phyloP scores from a whole-genome alignment of 2,888 invertebrate genomes.

The Dyspetes luteomarginatus region DNA sequence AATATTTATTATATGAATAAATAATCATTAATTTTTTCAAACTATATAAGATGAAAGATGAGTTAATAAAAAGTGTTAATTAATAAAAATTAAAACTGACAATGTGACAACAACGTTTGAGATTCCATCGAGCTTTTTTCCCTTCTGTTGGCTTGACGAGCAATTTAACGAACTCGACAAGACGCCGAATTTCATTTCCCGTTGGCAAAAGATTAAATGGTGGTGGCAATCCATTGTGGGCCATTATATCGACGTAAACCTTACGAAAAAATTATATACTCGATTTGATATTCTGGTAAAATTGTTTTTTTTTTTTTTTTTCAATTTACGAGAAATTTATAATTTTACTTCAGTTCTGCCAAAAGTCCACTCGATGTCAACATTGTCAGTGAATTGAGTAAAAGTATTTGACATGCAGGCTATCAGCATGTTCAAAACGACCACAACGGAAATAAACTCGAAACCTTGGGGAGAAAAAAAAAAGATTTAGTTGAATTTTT shows the following conservation, averaged over 20 bases:
- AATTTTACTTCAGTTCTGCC: conserved; percentile 86
- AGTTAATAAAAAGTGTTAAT: not conserved
- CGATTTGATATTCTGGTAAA: not conserved
- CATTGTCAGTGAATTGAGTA: conserved; percentile 88
- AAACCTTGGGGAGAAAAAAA: conserved; percentile 81
- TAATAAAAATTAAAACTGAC: conserved; percentile 68
- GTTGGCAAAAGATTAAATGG: conserved; percentile 90
- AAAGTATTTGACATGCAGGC: conserved; percentile 92
- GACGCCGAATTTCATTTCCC: conserved; percentile 83
- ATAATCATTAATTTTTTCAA: not conserved
- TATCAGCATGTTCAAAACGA: conserved; percentile 91
- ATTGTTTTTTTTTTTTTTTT: not conserved
- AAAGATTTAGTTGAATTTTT: not conserved
- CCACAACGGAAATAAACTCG: conserved; percentile 89
- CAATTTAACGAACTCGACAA: conserved; percentile 84
- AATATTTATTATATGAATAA: not conserved
- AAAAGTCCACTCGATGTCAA: conserved; percentile 91
- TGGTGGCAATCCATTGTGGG: conserved; percentile 88
- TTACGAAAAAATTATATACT: conserved; percentile 53
- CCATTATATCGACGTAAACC: conserved; percentile 90
- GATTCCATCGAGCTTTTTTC: conserved; percentile 83
- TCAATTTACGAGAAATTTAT: conserved; percentile 10
- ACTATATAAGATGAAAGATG: no score
- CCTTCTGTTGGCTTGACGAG: conserved; percentile 80
- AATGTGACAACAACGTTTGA: conserved; percentile 83